Evolutionary conservation across 92 coral and sea anemone genomes (phyloP).

Genomic region (Porites cylindrica): DNA sequence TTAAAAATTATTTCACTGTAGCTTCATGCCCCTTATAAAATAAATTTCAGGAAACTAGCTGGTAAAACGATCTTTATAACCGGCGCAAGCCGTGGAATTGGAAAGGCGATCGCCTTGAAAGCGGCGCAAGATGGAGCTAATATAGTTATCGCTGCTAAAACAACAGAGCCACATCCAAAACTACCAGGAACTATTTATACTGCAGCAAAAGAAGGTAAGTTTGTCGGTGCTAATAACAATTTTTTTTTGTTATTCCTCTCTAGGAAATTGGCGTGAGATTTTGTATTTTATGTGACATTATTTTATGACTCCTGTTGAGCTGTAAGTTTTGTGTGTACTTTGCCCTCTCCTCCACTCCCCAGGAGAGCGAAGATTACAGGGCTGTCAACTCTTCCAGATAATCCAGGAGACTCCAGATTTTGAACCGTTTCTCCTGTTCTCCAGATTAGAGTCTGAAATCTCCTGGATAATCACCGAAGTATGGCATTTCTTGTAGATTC

Average conservation of each 20-base stretch:
- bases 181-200: slow-evolving; percentile 96
- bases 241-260: background rate
- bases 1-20: background rate
- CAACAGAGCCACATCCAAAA: slow-evolving; percentile 88
- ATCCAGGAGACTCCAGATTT: too few relatives aligned
- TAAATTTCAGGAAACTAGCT: slow-evolving; percentile 77
- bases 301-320: too few relatives aligned
- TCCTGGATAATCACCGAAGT: too few relatives aligned
- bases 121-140: slow-evolving; percentile 98
- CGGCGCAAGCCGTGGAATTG: slow-evolving; percentile 98
- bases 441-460: too few relatives aligned
- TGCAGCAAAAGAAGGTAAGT: slow-evolving; percentile 95
- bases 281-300: too few relatives aligned
- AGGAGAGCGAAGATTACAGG: too few relatives aligned
- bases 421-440: too few relatives aligned
- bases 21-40: too few relatives aligned
- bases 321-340: too few relatives aligned
- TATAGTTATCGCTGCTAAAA: slow-evolving; percentile 94
- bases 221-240: background rate
- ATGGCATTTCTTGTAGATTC: too few relatives aligned
- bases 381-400: too few relatives aligned
- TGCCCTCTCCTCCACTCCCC: too few relatives aligned
- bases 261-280: background rate
- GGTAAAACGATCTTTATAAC: slow-evolving; percentile 94
- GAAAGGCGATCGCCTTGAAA: slow-evolving; percentile 96